Base-by-base conservation (phyloP, 1,140 invertebrate species). In the Lycorma delicatula region DNA sequence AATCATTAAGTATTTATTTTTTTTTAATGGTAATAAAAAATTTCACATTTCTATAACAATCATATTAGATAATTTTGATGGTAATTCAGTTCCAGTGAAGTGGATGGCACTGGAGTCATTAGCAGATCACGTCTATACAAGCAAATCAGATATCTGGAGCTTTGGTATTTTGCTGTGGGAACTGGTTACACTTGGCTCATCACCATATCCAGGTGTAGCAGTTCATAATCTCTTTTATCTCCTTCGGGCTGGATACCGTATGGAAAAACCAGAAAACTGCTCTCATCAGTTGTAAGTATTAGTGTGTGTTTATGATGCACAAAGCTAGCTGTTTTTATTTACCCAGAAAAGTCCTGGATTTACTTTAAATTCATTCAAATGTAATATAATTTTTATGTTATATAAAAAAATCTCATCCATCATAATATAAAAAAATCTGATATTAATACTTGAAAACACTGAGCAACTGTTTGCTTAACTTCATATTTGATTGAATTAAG, bases 81-180 rank as follows among this genome's bases (percentile, higher is more conserved):
- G n/a, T 22, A 18, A 47, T 47, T 50, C 67, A 85, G 77, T 91
- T 62, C 87, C 88, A n/a, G 84, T 91, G 0, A 82, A 88, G 70
- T 94, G 90, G 90, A 87, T 93, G 83, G 87, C 89, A 0, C 84
- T 86, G 0, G 91, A 94, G 74, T 88, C 87, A 1, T 70, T 93
- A 28, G 82, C 86, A 3, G 89, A 93, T 72, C 89, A 92, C 61
- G 77, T 93, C 5, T 93, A 93, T 68, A 93, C 90, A 11, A 86
- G 82, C 61, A 90, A 92, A 75, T 90, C 87, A 13, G 91, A 93
- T 73, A 88, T 92, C 1, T 95, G 92, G 92, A 89, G 89, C 22
- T 94, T 86, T 70, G 91, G 92, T 0, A 79, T 94, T 1, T 79
- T 95, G 1, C 73, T 93, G 13, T 95, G 92, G 90, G 92, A 96